A percentile compares a stretch with the other conserved stretches of the same genome.
Conservation (phyloP, 1,140 invertebrate genomes). For the Bombus turneri region DNA sequence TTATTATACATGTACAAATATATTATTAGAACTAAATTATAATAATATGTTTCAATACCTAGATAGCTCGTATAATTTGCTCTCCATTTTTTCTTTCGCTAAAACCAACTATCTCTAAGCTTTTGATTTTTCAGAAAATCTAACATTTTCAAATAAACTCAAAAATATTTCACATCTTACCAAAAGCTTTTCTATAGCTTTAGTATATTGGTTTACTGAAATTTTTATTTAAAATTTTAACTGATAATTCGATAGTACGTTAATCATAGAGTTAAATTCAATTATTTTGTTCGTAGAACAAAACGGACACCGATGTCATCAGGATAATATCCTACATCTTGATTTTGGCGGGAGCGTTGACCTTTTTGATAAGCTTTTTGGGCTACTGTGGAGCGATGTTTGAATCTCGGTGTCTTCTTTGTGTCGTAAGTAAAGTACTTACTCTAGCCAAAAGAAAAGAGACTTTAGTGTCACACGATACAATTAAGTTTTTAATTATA, state of each 20-base stretch:
- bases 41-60: too few relatives aligned
- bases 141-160: not conserved
- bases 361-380: constrained; percentile 92
- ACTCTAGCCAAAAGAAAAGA: not conserved
- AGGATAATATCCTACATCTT: constrained; percentile 88
- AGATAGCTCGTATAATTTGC: too few relatives aligned
- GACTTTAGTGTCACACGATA: not conserved
- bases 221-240: too few relatives aligned
- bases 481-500: constrained; percentile 74
- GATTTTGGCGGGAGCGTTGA: constrained; percentile 90
- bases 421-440: constrained; percentile 85
- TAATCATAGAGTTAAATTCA: not conserved
- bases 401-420: constrained; percentile 91
- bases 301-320: constrained; percentile 82
- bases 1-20: not conserved
- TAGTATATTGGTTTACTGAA: too few relatives aligned
- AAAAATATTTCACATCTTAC: not conserved
- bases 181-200: not conserved
- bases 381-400: constrained; percentile 94
- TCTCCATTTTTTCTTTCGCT: too few relatives aligned
- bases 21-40: too few relatives aligned
- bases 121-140: not conserved
- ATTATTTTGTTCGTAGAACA: constrained; percentile 63
- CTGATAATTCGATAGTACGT: too few relatives aligned
- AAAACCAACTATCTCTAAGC: too few relatives aligned